These are phyloP conservation scores for Piscicola geometra DNA, from an alignment of 2,888 invertebrate species.

Conservation along the genomic window DNA sequence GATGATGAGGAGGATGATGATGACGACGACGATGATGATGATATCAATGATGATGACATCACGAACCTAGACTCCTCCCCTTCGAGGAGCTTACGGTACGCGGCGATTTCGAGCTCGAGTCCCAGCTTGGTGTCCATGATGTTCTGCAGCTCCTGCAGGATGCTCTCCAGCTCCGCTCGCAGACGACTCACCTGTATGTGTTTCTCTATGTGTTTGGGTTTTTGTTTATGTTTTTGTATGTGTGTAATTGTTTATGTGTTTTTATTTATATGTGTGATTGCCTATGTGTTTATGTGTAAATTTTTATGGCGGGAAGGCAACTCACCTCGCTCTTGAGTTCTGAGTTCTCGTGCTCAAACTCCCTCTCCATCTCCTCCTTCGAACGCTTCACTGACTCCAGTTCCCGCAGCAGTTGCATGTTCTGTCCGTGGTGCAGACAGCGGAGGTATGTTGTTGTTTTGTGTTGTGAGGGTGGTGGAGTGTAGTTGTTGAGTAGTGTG, in stretches of 20 bases:
- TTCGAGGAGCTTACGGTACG: slow-evolving; percentile 61
- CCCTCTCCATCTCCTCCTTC: slow-evolving; percentile 41
- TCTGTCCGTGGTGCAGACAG: too few relatives aligned
- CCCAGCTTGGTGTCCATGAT: slow-evolving; percentile 59
- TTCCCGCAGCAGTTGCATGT: slow-evolving; percentile 58
- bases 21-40: too few relatives aligned
- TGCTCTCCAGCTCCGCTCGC: slow-evolving; percentile 53
- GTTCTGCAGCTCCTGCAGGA: slow-evolving; percentile 56
- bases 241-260: too few relatives aligned
- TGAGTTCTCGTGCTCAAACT: slow-evolving; percentile 57
- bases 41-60: not conserved
- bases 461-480: too few relatives aligned
- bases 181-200: too few relatives aligned
- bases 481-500: too few relatives aligned
- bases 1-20: too few relatives aligned
- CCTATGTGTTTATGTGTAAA: too few relatives aligned
- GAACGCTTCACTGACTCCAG: slow-evolving; percentile 56
- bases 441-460: too few relatives aligned
- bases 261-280: too few relatives aligned
- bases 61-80: slow-evolving; percentile 59
- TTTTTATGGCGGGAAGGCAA: slow-evolving; percentile 48
- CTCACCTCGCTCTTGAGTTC: slow-evolving; percentile 55
- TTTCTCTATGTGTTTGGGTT: too few relatives aligned
- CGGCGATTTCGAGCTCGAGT: slow-evolving; percentile 60
- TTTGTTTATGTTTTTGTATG: too few relatives aligned